A percentile compares a stretch with the other conserved stretches of the same genome.
These are phyloP conservation scores for Polyergus mexicanus DNA, from an alignment of 1,140 invertebrate species.

Conservation along the genomic window DNA sequence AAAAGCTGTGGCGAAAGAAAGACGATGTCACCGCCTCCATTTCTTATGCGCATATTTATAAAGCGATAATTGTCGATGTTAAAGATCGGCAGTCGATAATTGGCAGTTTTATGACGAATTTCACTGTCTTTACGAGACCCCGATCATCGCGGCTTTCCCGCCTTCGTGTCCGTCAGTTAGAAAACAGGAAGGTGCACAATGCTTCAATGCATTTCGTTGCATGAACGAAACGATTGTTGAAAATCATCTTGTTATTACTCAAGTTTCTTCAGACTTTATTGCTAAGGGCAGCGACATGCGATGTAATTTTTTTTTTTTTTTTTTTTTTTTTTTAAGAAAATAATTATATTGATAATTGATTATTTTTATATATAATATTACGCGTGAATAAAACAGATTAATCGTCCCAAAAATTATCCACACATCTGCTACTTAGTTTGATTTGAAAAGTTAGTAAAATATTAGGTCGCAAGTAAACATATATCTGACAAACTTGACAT, in stretches of 20 bases:
- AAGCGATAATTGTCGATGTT: constrained; percentile 45
- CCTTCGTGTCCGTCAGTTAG: constrained; percentile 44
- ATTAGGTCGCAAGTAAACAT: too few relatives aligned
- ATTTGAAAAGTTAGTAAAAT: too few relatives aligned
- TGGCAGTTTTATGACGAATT: constrained; percentile 63
- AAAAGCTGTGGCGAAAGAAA: constrained; percentile 50
- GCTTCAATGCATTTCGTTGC: constrained; percentile 52
- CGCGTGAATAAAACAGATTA: not conserved
- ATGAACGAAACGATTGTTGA: not conserved
- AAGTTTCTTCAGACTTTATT: not conserved
- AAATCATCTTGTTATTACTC: not conserved
- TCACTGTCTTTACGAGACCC: constrained; percentile 59
- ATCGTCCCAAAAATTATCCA: not conserved
- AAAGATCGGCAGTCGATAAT: constrained; percentile 50
- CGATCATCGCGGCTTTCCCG: constrained; percentile 56
- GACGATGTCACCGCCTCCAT: constrained; percentile 10
- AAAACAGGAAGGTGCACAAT: constrained; percentile 50
- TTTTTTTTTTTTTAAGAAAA: constrained; percentile 1
- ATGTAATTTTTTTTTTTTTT: not conserved
- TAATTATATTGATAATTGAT: not conserved
- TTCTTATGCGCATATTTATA: constrained; percentile 49
- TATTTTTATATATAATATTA: not conserved
- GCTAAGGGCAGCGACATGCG: not conserved
- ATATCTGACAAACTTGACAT: too few relatives aligned
- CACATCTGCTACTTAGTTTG: not conserved